Evolutionary conservation across 2,888 invertebrate species (phyloP).

Genomic region (Agrotis exclamationis): DNA sequence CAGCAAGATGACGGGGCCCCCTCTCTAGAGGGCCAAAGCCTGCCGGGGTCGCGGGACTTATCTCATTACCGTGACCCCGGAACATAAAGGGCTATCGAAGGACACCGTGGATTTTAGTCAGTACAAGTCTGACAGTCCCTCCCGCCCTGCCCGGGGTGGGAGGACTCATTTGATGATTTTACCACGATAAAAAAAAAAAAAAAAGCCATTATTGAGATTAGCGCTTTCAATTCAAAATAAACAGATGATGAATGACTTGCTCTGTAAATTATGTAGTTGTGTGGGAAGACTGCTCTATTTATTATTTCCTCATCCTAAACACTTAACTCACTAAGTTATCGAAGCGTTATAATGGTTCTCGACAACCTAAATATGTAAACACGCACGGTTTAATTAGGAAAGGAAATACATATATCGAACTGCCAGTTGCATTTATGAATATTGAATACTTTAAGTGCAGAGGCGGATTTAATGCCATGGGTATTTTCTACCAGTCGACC

Average conservation of each 20-base stretch:
- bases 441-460: neutral
- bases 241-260: neutral
- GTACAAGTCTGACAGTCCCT: too few relatives aligned
- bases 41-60: too few relatives aligned
- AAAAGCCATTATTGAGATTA: neutral
- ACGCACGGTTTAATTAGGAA: neutral
- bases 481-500: too few relatives aligned
- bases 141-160: too few relatives aligned
- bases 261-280: neutral
- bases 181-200: too few relatives aligned
- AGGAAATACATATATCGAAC: conserved; percentile 9
- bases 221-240: neutral
- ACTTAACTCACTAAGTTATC: neutral
- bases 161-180: too few relatives aligned
- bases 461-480: too few relatives aligned
- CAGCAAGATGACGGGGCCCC: too few relatives aligned
- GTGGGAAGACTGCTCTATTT: conserved; percentile 15
- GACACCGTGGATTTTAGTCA: too few relatives aligned
- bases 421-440: neutral
- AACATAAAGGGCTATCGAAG: too few relatives aligned
- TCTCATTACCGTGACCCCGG: too few relatives aligned
- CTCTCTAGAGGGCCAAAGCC: too few relatives aligned
- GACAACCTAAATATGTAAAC: conserved; percentile 12
- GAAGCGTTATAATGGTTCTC: neutral
- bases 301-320: neutral